Percentiles rank a stretch among this genome's conserved stretches.
These are phyloP conservation scores for Melieria omissa DNA, from an alignment of 2,888 invertebrate genomes.

Conservation along the genomic window DNA sequence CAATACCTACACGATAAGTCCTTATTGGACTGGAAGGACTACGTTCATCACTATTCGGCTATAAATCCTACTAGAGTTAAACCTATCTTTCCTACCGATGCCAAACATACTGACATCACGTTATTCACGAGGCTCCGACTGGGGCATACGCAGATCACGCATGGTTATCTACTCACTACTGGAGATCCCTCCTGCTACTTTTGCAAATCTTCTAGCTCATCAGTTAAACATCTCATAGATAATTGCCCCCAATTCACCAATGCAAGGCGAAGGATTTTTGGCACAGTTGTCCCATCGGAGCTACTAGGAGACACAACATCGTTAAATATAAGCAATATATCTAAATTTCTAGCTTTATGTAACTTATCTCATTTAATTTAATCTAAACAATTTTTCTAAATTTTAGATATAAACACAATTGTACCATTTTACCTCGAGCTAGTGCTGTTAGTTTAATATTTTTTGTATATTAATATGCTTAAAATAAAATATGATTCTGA, in stretches of 20 bases:
- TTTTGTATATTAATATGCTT: no score
- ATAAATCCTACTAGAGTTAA: background rate
- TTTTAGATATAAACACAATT: no score
- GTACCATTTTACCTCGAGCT: no score
- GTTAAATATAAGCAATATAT: no score
- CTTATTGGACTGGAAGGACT: background rate
- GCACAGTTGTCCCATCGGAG: no score
- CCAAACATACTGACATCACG: background rate
- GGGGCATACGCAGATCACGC: background rate
- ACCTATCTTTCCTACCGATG: background rate
- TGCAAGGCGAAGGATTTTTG: background rate
- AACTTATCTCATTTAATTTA: no score
- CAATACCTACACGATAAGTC: background rate
- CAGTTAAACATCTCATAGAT: conserved; percentile 5
- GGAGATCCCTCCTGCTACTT: background rate
- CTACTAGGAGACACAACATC: no score
- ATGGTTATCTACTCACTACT: background rate
- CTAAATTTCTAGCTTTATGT: no score
- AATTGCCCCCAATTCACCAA: background rate
- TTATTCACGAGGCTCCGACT: background rate
- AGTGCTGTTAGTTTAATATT: no score
- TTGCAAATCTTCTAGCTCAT: conserved; percentile 1
- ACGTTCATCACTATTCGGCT: background rate
- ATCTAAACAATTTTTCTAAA: no score
- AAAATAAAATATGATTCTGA: no score